Evolutionary conservation across 2,113 vertebrate species (phyloP), one percentile per base, ranked within the genome.

Genomic region (Glaucidium brasilianum): DNA sequence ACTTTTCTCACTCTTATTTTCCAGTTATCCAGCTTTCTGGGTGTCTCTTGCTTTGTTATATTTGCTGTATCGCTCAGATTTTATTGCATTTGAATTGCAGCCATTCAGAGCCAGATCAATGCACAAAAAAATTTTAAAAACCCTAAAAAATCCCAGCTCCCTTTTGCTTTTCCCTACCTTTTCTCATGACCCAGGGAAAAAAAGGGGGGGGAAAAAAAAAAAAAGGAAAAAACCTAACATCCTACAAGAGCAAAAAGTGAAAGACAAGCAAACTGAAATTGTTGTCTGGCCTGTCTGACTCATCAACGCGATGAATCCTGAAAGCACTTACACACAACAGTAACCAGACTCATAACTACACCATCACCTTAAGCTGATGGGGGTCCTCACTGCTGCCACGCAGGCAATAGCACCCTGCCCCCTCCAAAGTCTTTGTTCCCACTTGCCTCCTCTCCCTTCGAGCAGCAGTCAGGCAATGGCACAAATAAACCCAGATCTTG

Each of bases 1-100:
- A 75, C 74, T 96, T 94, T 82, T 16, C 15, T 19, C 37, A 30
- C 68, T 67, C 55, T 79, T n/a, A 62, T 86, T 94, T 90, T 79
- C 59, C 55, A 69, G 45, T 37, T 69, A 60, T 19, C 39, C 69
- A 68, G 84, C 18, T 90, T 88, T 82, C 62, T 56, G 19, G 17
- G 37, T 66, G 82, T 76, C 60, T 69, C 74, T 47, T 85, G 45
- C 66, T 93, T 94, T 94, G 78, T 90, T 85, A 29, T 2, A 6
- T 77, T 77, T 94, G 66, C 88, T 76, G 63, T 41, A 90, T 83
- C 45, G 27, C 58, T 64, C n/a, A 4, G 55, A n/a, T 72, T 96
- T 73, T 73, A 59, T 45, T 85, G 67, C 27, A 58, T 88, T 83
- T 19, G 11, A 94, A 79, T 55, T 11, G 2, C 58, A 85, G 53